Percentiles rank a stretch among this genome's conserved stretches.
Evolutionary conservation across 2,797 vertebrate genomes (phyloP).

Genomic region (Phataginus tricuspis): DNA sequence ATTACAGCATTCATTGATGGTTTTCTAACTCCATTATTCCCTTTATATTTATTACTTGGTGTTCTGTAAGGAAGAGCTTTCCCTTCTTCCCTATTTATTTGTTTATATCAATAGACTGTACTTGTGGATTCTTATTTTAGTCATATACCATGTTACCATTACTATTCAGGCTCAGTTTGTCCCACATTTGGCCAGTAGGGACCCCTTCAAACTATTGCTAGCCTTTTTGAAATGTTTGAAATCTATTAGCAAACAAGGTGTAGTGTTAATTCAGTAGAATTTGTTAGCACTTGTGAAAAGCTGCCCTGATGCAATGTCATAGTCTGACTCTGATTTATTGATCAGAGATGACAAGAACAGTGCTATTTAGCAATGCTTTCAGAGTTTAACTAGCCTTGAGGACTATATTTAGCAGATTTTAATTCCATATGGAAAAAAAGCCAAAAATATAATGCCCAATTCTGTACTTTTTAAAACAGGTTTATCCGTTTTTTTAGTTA

Average conservation of each 20-base stretch:
- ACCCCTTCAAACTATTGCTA: background rate
- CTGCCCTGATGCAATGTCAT: background rate
- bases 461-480: background rate
- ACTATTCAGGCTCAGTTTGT: background rate
- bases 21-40: background rate
- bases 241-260: background rate
- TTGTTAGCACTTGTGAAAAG: constrained; percentile 27
- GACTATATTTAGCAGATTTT: constrained; percentile 10
- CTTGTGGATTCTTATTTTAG: background rate
- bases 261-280: background rate
- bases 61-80: background rate
- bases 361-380: background rate
- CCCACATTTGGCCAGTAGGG: background rate
- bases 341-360: background rate
- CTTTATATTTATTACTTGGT: background rate
- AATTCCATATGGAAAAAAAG: background rate
- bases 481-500: background rate
- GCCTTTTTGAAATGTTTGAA: constrained; percentile 31
- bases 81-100: background rate
- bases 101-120: background rate
- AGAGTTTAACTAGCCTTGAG: background rate
- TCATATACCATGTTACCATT: background rate
- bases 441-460: background rate
- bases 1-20: background rate
- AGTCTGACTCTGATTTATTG: background rate